Conservation (phyloP, 2,113 vertebrate species). For the Calypte anna region DNA sequence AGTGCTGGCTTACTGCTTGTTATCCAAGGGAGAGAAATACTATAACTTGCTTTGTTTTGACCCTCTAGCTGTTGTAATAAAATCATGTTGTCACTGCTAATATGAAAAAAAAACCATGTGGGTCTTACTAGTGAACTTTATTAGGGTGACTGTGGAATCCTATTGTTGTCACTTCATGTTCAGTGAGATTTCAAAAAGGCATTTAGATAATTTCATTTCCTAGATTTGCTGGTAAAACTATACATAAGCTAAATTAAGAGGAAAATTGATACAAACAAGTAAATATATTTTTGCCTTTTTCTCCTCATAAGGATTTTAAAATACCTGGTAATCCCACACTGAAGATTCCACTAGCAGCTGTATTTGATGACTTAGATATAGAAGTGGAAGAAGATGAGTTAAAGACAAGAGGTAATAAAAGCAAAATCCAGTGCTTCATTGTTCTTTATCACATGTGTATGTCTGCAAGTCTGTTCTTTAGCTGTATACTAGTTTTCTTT, state of each 20-base stretch:
- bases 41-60: neutral
- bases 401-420: conserved; percentile 86
- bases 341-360: conserved; percentile 85
- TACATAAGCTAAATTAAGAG: neutral
- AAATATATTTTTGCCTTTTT: neutral
- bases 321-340: conserved; percentile 85
- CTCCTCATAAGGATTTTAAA: conserved; percentile 79
- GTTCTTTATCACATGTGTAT: neutral
- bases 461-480: neutral
- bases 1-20: neutral
- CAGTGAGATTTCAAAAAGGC: neutral
- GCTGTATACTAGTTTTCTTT: neutral
- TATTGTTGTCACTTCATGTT: neutral
- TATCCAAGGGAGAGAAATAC: neutral
- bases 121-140: neutral
- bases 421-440: neutral
- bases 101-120: neutral
- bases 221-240: neutral
- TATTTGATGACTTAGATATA: conserved; percentile 91
- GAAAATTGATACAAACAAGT: neutral
- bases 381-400: conserved; percentile 93
- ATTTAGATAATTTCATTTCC: neutral
- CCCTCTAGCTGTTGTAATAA: neutral
- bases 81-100: neutral
- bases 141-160: neutral